These are phyloP conservation scores for Malurus elegans DNA, from an alignment of 2,113 vertebrate genomes.

Conservation along the genomic window DNA sequence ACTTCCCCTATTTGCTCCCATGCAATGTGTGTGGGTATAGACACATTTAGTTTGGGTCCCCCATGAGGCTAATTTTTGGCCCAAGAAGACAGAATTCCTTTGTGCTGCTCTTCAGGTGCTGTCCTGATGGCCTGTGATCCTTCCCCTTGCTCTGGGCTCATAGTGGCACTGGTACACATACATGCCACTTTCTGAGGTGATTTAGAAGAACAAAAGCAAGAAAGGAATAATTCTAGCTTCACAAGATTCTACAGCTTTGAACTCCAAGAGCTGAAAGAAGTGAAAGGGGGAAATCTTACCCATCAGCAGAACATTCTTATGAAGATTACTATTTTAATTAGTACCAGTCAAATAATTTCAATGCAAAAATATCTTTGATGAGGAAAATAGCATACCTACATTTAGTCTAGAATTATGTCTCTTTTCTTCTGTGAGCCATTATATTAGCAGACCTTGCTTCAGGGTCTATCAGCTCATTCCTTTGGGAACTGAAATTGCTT, in stretches of 20 bases:
- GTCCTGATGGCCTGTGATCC: background rate
- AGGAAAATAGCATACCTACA: background rate
- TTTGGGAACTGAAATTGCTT: background rate
- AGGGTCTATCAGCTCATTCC: background rate
- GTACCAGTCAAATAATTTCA: background rate
- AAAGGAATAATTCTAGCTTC: background rate
- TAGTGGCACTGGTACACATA: background rate
- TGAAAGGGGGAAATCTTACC: background rate
- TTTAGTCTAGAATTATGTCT: background rate
- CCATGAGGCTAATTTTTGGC: background rate
- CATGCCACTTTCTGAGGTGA: background rate
- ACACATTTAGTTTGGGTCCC: fast-evolving
- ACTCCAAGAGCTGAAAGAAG: background rate
- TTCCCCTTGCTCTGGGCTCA: background rate
- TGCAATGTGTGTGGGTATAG: fast-evolving
- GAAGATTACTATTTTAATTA: background rate
- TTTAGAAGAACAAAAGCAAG: background rate
- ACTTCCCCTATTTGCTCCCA: background rate
- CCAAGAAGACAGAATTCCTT: background rate
- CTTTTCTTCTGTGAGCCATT: background rate
- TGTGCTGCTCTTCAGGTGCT: background rate
- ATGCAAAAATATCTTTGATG: background rate
- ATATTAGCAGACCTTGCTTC: background rate
- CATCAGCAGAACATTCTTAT: background rate
- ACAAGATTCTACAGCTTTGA: background rate